A percentile compares a stretch with the other conserved stretches of the same genome.
Conservation (phyloP, 1,140 invertebrate genomes). For the Venturia canescens region DNA sequence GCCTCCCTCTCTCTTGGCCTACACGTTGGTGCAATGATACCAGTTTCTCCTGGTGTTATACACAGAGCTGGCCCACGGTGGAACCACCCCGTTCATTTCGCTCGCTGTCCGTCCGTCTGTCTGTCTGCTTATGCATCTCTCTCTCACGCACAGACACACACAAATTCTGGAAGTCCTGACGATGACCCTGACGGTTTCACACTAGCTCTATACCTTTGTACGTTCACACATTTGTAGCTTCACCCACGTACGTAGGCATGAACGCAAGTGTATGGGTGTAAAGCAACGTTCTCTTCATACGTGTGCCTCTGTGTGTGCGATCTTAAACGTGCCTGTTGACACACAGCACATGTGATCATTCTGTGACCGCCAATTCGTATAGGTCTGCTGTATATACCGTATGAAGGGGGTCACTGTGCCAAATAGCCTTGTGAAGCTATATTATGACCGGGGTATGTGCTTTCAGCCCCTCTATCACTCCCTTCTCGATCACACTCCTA, state of each 20-base stretch:
- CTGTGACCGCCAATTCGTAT: conserved; percentile 10
- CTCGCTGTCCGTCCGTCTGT: background rate
- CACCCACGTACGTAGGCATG: too few relatives aligned
- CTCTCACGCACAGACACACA: background rate
- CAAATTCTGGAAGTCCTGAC: conserved; percentile 25
- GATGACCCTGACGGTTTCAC: conserved; percentile 35
- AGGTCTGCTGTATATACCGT: conserved; percentile 30
- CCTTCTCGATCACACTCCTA: conserved; percentile 51
- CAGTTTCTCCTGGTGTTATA: conserved; percentile 30
- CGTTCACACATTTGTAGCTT: conserved; percentile 37
- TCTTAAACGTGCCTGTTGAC: conserved; percentile 23
- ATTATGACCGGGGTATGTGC: conserved; percentile 28
- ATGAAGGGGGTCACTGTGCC: conserved; percentile 41
- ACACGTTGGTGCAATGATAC: background rate
- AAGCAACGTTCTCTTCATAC: background rate
- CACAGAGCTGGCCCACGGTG: conserved; percentile 31
- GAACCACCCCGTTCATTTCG: conserved; percentile 9
- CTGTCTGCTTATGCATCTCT: background rate
- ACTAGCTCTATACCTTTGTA: conserved; percentile 47
- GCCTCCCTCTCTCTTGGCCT: background rate
- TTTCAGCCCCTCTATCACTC: conserved; percentile 34
- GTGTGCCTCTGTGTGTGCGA: conserved; percentile 9
- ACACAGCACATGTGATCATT: background rate
- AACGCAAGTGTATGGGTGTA: background rate
- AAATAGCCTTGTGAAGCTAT: conserved; percentile 33